These are phyloP conservation scores for Scaptomyza pallida DNA, from an alignment of 1,140 invertebrate genomes.

Conservation along the genomic window DNA sequence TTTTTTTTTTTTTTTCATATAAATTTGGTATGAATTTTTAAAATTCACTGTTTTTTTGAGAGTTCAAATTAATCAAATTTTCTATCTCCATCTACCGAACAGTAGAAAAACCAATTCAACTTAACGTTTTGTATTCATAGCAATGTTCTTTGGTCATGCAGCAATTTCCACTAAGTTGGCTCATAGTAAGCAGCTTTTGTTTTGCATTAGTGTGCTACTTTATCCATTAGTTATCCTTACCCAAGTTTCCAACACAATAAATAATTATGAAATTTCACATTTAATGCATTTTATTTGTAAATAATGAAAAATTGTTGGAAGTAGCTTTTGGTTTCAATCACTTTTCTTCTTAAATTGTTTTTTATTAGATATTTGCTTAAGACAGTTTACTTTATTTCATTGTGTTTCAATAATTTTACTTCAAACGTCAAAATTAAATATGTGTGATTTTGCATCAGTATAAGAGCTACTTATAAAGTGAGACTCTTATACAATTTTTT, in stretches of 20 bases:
- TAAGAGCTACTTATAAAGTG: conserved; percentile 22
- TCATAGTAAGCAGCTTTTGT: too few relatives aligned
- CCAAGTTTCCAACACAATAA: not conserved
- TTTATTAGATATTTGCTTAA: conserved; percentile 12
- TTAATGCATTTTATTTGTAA: conserved; percentile 33
- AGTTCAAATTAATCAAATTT: too few relatives aligned
- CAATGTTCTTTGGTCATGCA: too few relatives aligned
- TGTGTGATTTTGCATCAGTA: conserved; percentile 27
- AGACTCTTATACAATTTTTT: not conserved
- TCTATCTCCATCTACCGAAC: not conserved
- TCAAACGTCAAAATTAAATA: conserved; percentile 23
- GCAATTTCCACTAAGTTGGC: too few relatives aligned
- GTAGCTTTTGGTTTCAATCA: not conserved
- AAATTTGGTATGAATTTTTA: too few relatives aligned
- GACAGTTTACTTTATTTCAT: conserved; percentile 26
- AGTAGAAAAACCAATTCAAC: not conserved
- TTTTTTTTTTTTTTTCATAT: too few relatives aligned
- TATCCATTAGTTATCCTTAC: too few relatives aligned
- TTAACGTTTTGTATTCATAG: too few relatives aligned
- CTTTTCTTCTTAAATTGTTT: not conserved
- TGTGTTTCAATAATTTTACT: conserved; percentile 37
- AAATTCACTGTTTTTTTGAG: too few relatives aligned
- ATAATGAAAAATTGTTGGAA: conserved; percentile 13
- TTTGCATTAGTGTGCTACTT: too few relatives aligned
- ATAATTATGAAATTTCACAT: conserved; percentile 3